Evolutionary conservation across 2,113 vertebrate species (phyloP), one percentile per base, ranked within the genome.

Genomic region (Gasterosteus aculeatus): DNA sequence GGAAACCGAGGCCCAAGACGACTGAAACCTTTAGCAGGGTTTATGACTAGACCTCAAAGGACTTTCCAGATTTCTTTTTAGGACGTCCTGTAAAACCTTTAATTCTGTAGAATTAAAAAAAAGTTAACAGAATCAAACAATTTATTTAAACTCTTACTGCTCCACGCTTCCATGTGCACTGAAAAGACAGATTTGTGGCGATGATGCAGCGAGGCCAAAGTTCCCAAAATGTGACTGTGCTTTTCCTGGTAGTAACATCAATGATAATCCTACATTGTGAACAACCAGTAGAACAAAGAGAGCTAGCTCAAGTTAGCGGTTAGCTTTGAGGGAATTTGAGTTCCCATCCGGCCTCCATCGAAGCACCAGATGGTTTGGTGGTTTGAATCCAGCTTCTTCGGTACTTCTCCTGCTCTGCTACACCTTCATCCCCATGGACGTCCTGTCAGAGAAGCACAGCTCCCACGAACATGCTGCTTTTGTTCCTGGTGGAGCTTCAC

Each of bases 311-410:
- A 7, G 18, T 49, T 49, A 49, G 47, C 47, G 1, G 16, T 5
- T 19, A 49, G 46, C 46, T 33, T 62, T 58, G 26, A 72, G 22
- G 22, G 22, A 26, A 26, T 26, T 26, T 26, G 22, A 26, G 22
- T 26, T 59, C 65, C n/a, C 62, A 35, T 33, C 67, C 26, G 60
- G 42, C 44, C 31, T 69, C 44, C 51, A 26, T 2, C 26, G 44
- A 69, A 18, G 51, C 69, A 39, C n/a, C 18, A 38, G 58, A 41
- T 26, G 22, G 22, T 1, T 26, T 26, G 22, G 22, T 26, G 22
- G 22, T 33, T 62, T 58, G 26, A 72, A 14, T 68, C 49, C 35
- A 44, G 67, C 29, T 51, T 64, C 35, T 72, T 42, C 29, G 51
- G 65, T 64, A 59, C 51, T 51, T 61, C 29, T 49, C 26, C 6